phyloP scores from a whole-genome alignment of 2,113 vertebrate genomes.

The Eptesicus fuscus region DNA sequence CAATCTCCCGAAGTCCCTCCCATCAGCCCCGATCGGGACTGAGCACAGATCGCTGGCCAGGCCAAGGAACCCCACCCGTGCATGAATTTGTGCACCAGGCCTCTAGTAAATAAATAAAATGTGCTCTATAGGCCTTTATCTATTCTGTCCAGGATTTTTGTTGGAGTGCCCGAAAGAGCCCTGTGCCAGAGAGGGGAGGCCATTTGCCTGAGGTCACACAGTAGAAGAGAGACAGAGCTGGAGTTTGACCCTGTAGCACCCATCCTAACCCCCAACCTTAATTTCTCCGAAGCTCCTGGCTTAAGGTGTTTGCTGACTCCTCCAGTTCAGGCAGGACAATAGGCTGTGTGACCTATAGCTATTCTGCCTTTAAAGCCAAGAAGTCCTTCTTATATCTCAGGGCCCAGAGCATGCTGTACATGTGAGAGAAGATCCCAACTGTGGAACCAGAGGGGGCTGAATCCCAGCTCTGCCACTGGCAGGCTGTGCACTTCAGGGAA shows the following conservation, averaged over 20 bases:
- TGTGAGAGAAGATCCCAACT: not conserved
- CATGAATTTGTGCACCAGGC: too few relatives aligned
- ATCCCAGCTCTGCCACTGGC: too few relatives aligned
- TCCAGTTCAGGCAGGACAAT: not conserved
- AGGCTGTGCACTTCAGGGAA: not conserved
- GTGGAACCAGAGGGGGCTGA: fast-evolving
- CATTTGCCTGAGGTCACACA: not conserved
- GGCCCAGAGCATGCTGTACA: not conserved
- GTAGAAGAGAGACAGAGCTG: not conserved
- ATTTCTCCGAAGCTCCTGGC: not conserved
- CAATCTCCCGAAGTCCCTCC: too few relatives aligned
- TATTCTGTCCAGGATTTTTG: not conserved
- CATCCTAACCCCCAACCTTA: not conserved
- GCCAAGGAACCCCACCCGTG: too few relatives aligned
- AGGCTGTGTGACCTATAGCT: fast-evolving
- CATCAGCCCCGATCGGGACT: too few relatives aligned
- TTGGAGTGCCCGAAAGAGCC: not conserved
- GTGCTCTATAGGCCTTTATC: not conserved
- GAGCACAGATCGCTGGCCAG: too few relatives aligned
- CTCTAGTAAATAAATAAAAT: not conserved
- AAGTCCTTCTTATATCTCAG: not conserved
- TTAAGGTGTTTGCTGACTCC: not conserved
- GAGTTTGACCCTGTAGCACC: not conserved
- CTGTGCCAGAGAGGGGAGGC: not conserved
- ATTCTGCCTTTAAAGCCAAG: not conserved